These are phyloP conservation scores for Allophyes oxyacanthae DNA, from an alignment of 2,888 invertebrate species.

Conservation along the genomic window DNA sequence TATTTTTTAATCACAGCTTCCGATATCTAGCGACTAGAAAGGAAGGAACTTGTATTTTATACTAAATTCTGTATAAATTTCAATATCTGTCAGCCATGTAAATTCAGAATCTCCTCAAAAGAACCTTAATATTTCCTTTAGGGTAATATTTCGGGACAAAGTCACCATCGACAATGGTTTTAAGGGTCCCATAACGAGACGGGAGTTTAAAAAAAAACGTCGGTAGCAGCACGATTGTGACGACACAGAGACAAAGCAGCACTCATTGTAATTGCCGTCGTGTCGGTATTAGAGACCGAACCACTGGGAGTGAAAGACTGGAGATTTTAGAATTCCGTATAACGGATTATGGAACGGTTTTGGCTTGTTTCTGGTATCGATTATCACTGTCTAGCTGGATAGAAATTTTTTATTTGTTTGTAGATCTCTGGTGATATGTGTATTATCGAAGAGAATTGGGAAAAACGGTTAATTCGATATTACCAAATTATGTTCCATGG, in stretches of 20 bases:
- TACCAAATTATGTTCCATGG: too few relatives aligned
- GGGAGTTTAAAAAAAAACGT: slow-evolving; percentile 38
- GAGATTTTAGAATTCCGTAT: slow-evolving; percentile 26
- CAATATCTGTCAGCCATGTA: background rate
- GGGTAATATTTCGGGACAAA: slow-evolving; percentile 47
- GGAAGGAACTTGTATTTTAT: too few relatives aligned
- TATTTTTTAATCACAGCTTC: too few relatives aligned
- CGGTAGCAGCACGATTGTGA: slow-evolving; percentile 39
- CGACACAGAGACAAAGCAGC: slow-evolving; percentile 63
- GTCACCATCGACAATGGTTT: slow-evolving; percentile 43
- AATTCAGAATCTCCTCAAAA: slow-evolving; percentile 14
- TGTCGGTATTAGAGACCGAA: slow-evolving; percentile 56
- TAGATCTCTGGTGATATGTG: too few relatives aligned
- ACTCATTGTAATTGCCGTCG: slow-evolving; percentile 73
- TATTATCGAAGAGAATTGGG: too few relatives aligned
- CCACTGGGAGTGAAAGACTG: slow-evolving; percentile 41
- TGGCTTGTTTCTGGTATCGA: background rate
- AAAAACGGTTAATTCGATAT: too few relatives aligned
- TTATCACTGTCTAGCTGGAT: too few relatives aligned
- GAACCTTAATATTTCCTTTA: slow-evolving; percentile 5
- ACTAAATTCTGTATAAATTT: too few relatives aligned
- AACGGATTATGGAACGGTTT: background rate
- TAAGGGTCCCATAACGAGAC: slow-evolving; percentile 54
- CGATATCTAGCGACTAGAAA: too few relatives aligned
- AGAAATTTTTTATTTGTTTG: too few relatives aligned